Base-by-base conservation (phyloP, 2,797 vertebrate genomes). In the Trematomus bernacchii region DNA sequence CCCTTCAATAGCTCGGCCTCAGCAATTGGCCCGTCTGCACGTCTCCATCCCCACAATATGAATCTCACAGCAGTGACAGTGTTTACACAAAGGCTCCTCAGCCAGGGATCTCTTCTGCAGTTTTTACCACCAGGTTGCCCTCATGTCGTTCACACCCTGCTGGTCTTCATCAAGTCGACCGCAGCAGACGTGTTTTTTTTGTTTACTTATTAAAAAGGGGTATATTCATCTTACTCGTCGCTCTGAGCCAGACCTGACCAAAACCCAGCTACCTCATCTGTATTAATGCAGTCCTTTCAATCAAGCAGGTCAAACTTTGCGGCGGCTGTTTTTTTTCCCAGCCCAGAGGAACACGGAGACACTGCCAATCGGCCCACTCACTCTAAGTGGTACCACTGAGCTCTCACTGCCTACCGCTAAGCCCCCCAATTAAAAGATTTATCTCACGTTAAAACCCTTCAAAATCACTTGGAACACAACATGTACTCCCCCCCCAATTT, bases 61-160 rank as follows among this genome's bases (percentile, higher is more conserved):
- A 89, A 90, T 90, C 88, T 90, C 78, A 14, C 73, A 71, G 85
- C 53, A 85, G 83, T 91, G 93, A 90, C 91, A 85, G 82, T 92
- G 90, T 93, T 93, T 94, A 93, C 86, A 86, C 73, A 90, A 86
- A 87, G 91, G 86, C 84, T 90, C 83, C 80, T 60, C 59, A 51
- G 84, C 82, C 76, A 53, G 62, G 80, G 84, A 91, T 85, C 88
- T 88, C 89, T 88, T 90, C 72, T 54, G 70, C 76, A 58, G 58
- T 77, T 83, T 67, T 86, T 83, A 80, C 77, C 52, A 63, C 83
- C 80, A 76, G 79, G 73, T 83, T 73, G 81, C 75, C 64, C 77
- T 75, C 82, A 48, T 37, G 79, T 85, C 76, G 10, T 84, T 92
- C 84, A 85, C 81, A 81, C 84, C 80, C 77, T 71, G 76, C 85